Base-by-base conservation (phyloP, 2,113 vertebrate species). In the Amphilophus citrinellus region DNA sequence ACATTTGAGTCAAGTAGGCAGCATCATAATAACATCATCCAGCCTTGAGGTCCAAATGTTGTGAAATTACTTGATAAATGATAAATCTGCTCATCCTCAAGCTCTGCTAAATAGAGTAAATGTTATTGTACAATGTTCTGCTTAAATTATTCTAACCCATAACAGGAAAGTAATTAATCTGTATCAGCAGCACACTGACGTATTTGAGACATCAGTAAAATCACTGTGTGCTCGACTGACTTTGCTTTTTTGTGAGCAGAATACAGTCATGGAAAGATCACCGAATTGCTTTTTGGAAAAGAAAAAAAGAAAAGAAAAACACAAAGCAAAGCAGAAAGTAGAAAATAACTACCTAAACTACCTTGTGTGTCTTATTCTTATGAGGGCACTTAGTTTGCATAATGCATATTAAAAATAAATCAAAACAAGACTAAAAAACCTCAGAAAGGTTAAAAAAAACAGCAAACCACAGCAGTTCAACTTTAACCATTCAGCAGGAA, bases 1-100 rank as follows among this genome's bases (percentile, higher is more conserved):
- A 79, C 27, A 79, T 76, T 13, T 65, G 83, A 80, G 61, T 37
- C 10, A 32, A 24, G 24, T 73, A 58, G 83, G 53, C 24, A 50
- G 50, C 77, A 80, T 83, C 42, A 62, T 87, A 62, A 84, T 59
- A 82, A 50, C 78, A 76, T 79, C 65, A 76, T 27, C 44, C 56
- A 82, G 53, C 47, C 78, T 30, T 68, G 32, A 84, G 2, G 75
- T 76, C n/a, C 44, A 78, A 84, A 81, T 50, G 22, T 71, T 73
- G 79, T 73, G 58, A 14, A 59, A 85, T 65, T 65, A 57, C 35
- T 53, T 65, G 39, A 68, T 39, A 14, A 44, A 47, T 18, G 65
- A 37, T 14, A 18, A 82, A 32, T 84, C 61, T 89, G 88, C 79
- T 79, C 24, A 79, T 60, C 84, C 78, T 35, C 27, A 17, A 61